Evolutionary conservation across 2,888 invertebrate genomes (phyloP).

Genomic region (Chrysotoxum bicinctum): DNA sequence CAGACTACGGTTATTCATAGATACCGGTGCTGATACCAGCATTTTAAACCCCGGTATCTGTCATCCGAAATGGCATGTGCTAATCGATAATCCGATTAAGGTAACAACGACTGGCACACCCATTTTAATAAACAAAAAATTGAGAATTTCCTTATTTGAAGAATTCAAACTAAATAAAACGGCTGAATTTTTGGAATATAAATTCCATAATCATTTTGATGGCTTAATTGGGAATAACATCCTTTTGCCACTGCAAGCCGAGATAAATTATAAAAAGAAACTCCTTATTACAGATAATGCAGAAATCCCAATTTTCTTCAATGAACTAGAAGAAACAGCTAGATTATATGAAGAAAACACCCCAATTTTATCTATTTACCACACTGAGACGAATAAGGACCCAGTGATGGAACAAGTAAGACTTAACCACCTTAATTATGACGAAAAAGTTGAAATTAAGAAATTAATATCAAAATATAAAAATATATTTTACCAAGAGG

Average conservation of each 20-base stretch:
- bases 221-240: not conserved
- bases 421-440: not conserved
- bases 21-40: too few species aligned
- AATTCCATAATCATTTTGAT: not conserved
- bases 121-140: not conserved
- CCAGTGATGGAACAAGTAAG: not conserved
- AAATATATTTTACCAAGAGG: constrained; percentile 1
- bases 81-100: too few species aligned
- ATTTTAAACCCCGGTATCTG: too few species aligned
- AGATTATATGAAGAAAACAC: too few species aligned
- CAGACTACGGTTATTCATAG: too few species aligned
- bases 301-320: too few species aligned
- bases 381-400: not conserved
- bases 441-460: not conserved
- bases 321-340: too few species aligned
- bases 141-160: not conserved
- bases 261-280: too few species aligned
- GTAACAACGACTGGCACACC: not conserved
- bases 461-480: not conserved
- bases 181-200: not conserved
- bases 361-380: too few species aligned
- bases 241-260: too few species aligned
- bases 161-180: not conserved
- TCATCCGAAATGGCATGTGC: too few species aligned
- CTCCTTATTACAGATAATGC: too few species aligned